Evolutionary conservation across 2,113 vertebrate species (phyloP), one percentile per base, ranked within the genome.

Genomic region (Bubo scandiacus): DNA sequence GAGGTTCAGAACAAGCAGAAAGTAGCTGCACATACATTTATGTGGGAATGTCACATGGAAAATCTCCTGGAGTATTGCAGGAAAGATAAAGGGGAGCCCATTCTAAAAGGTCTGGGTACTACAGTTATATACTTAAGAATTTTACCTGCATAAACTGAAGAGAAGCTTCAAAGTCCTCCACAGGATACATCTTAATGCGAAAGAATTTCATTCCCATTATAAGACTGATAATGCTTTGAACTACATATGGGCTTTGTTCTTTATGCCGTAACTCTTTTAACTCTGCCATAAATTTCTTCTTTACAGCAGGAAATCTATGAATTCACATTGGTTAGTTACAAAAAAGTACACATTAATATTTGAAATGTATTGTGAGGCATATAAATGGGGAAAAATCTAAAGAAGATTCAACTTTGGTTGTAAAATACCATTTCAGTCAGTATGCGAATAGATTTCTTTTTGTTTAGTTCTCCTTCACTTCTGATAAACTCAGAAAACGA

Each of bases 151-250:
- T 99, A 96, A 99, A 99, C 98, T 99, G 99, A 97, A 99, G 99
- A 88, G 99, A 99, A 40, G 99, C 99, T 97, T 99, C 99, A 63
- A 99, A 99, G 97, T 99, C 99, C 90, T 99, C 99, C 94, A 99
- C 99, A 1, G 99, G 99, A 96, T 99, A 99, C 99, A 99, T 99
- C 98, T 99, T 99, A 92, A 99, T 99, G 81, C 99, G 98, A 94
- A 99, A 99, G 98, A 99, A 99, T 97, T 99, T 99, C 98, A 99
- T 99, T 58, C 99, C 99, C 99, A 99, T 99, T 96, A 99, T 99
- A 94, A 99, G 98, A 96, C 99, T 99, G 98, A 99, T 99, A 96
- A 99, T 99, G 94, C 99, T 99, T 96, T 99, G 99, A 87, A 99
- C 98, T 42, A 99, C 97, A 6, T 99, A 99, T 0, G 99, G 99